Evolutionary conservation across 2,113 vertebrate species (phyloP), one percentile per base, ranked within the genome.

Genomic region (Ciconia stormi): DNA sequence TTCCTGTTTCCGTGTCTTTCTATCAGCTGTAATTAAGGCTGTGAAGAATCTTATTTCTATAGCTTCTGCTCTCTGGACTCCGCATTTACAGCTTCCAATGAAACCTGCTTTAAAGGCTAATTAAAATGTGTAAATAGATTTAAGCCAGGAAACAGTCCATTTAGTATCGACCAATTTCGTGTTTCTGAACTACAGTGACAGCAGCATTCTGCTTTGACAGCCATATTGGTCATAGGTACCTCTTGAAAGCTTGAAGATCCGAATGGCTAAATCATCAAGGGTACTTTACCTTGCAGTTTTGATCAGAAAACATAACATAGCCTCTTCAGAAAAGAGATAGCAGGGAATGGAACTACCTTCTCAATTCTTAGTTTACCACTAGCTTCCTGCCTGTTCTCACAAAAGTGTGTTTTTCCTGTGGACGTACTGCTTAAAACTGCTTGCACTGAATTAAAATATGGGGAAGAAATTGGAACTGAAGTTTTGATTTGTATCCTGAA

Each of bases 151-250:
- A 55, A 36, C n/a, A 76, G 3, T n/a, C 23, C 16, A 9, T 88
- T 82, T 79, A 72, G 13, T 59, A 34, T 11, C 3, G 13, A 82
- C 26, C 18, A 32, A 4, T 69, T 69, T 90, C 6, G 13, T 49
- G 53, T 38, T 80, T 85, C 53, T 58, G 27, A 84, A 21, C 62
- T 65, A 5, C 36, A 61, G 32, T 34, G 50, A 32, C 50, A 77
- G 53, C 34, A 53, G 62, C 38, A 21, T 61, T 82, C n/a, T 55
- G 65, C 52, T 81, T 71, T 63, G 59, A 40, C 30, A 77, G 8
- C 40, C 2, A 0, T 30, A 7, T 42, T 0, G 1, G 1, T 84
- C 42, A n/a, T 17, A 73, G 72, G 14, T n/a, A 20, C 9, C 17
- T 82, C 50, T 74, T 70, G 55, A 79, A 58, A 87, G 34, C 30